Base-by-base conservation (phyloP, 1,140 invertebrate genomes). In the Lasioglossum albipes region DNA sequence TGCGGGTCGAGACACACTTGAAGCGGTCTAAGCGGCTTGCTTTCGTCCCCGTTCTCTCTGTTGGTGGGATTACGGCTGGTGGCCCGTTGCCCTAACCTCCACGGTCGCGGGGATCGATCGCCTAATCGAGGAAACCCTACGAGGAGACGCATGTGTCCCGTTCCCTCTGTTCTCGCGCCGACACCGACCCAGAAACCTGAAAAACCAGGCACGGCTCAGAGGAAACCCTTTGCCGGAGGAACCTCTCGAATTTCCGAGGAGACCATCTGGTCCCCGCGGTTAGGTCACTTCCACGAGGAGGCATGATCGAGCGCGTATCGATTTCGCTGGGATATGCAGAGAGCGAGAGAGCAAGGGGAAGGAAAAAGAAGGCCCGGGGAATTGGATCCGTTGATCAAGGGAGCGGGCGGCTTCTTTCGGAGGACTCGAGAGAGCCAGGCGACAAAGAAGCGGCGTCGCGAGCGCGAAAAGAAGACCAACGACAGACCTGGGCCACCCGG, bases 361-460 rank as follows among this genome's bases (percentile, higher is more conserved):
- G 22, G 20, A 36, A 16, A 59, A 31, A 20, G 27, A 54, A n/a
- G 36, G 36, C 41, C 52, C 57, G 18, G 45, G 68, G 66, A 78
- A 79, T 69, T 49, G 41, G 74, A 84, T 83, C 70, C 52, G 59
- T 42, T 71, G 70, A 83, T 83, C 75, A 64, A 54, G 41, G 16
- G 22, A 31, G 13, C 54, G 27, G 27, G 27, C 1, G 20, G 41
- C 52, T 49, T 31, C 36, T 83, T 84, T 84, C 31, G 75, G 20
- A 36, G 42, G 67, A 74, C 42, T 36, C 36, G 36, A 36, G 36
- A 36, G 36, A 36, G 36, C 36, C 36, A 36, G 36, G 36, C 36
- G 36, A 36, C 36, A 36, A 36, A 36, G 36, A 36, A 36, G 36
- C 36, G 36, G 2, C 36, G 36, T n/a, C n/a, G n/a, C n/a, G n/a